A percentile compares a stretch with the other conserved stretches of the same genome.
Evolutionary conservation across 2,888 invertebrate species (phyloP).

Genomic region (Hoplodrina blanda): DNA sequence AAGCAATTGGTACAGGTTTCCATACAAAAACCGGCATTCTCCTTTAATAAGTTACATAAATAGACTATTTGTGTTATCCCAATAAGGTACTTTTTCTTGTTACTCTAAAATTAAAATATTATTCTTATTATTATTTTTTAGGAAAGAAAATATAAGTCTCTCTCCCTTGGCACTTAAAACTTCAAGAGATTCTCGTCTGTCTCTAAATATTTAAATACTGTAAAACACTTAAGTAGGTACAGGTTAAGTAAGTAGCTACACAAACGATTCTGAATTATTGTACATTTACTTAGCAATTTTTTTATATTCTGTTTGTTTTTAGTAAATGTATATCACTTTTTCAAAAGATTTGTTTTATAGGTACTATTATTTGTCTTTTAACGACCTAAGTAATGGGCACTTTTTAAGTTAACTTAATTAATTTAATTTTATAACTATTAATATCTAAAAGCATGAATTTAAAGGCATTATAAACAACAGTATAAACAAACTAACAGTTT

Average conservation of each 20-base stretch:
- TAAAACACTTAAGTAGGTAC: not conserved
- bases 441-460: not conserved
- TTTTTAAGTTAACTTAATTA: not conserved
- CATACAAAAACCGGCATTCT: too few relatives aligned
- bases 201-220: not conserved
- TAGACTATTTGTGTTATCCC: too few relatives aligned
- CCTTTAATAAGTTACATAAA: too few relatives aligned
- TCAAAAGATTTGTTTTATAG: too few relatives aligned
- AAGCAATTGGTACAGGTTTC: too few relatives aligned
- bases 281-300: not conserved
- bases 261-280: not conserved
- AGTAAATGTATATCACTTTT: too few relatives aligned
- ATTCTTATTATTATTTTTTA: not conserved
- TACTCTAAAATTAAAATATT: too few relatives aligned
- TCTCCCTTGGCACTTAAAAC: conserved; percentile 1
- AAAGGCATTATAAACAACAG: not conserved
- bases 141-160: conserved; percentile 9
- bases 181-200: not conserved
- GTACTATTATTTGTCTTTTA: too few relatives aligned
- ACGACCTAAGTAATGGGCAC: too few relatives aligned
- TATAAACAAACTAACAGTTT: conserved; percentile 1
- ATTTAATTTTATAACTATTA: not conserved
- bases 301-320: too few relatives aligned
- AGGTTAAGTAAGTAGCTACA: too few relatives aligned
- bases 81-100: too few relatives aligned